Evolutionary conservation across 2,113 vertebrate species (phyloP).

Genomic region (Meriones unguiculatus): DNA sequence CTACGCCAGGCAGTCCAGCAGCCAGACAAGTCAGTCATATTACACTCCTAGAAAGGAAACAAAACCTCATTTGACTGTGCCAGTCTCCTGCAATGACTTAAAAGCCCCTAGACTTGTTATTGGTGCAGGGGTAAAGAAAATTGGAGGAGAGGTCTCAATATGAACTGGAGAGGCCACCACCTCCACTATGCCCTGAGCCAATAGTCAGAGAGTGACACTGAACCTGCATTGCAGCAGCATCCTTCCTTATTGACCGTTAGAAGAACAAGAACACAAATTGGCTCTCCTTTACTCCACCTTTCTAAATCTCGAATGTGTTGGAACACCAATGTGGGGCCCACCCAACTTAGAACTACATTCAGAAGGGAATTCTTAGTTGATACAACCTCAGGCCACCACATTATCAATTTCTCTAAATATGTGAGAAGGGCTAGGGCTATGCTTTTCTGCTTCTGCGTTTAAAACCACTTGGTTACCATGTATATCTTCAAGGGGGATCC

Average conservation of each 20-base stretch:
- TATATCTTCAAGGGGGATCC: not conserved
- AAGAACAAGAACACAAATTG: not conserved
- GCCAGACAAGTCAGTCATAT: not conserved
- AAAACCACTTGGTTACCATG: not conserved
- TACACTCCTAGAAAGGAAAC: not conserved
- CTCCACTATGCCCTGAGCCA: not conserved
- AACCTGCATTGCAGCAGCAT: not conserved
- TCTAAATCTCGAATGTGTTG: not conserved
- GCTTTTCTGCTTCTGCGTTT: constrained; percentile 10
- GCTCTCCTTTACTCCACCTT: not conserved
- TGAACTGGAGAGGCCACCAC: not conserved
- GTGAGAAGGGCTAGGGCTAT: not conserved
- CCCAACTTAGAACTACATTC: not conserved
- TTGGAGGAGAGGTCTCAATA: not conserved
- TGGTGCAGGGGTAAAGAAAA: not conserved
- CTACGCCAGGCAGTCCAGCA: no score
- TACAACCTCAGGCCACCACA: not conserved
- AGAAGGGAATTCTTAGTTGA: not conserved
- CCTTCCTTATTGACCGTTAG: not conserved
- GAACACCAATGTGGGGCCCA: not conserved
- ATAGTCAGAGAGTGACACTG: not conserved
- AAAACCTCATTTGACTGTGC: no score
- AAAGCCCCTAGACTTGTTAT: not conserved
- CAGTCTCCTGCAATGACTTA: not conserved
- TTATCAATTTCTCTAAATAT: not conserved